These are phyloP conservation scores for Drosophila helvetica DNA, from an alignment of 2,888 invertebrate genomes.

Conservation along the genomic window DNA sequence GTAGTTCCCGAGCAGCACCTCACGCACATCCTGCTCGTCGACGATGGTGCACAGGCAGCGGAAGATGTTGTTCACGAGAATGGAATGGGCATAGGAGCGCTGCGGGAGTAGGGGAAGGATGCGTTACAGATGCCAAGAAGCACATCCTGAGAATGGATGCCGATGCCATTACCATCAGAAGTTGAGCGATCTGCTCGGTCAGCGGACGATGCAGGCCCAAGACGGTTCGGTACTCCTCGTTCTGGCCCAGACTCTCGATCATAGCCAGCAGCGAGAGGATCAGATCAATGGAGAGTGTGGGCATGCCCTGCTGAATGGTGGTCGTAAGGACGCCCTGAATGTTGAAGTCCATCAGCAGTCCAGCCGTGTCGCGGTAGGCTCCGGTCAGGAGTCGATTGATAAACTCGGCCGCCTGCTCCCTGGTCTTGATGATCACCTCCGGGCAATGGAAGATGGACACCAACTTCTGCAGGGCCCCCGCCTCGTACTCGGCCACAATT, in stretches of 20 bases:
- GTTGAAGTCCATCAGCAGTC: constrained; percentile 45
- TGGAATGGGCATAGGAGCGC: constrained; percentile 69
- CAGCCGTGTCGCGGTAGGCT: constrained; percentile 62
- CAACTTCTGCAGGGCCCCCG: constrained; percentile 50
- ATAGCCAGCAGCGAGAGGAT: constrained; percentile 66
- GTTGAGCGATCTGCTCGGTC: constrained; percentile 58
- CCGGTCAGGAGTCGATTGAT: constrained; percentile 58
- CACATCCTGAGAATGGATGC: background rate
- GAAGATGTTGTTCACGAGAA: constrained; percentile 76
- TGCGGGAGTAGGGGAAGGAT: constrained; percentile 7
- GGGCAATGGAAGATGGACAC: constrained; percentile 47
- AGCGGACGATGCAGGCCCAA: constrained; percentile 50
- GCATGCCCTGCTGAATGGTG: constrained; percentile 60
- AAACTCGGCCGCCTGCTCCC: constrained; percentile 72
- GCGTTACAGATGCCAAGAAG: background rate
- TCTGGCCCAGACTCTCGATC: constrained; percentile 72
- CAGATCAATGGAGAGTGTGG: constrained; percentile 69
- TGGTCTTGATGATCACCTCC: constrained; percentile 58
- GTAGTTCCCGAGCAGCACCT: constrained; percentile 52
- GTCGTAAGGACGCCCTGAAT: constrained; percentile 45
- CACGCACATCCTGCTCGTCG: constrained; percentile 65
- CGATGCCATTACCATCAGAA: constrained; percentile 67
- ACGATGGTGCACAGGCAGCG: constrained; percentile 79
- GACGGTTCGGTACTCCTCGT: constrained; percentile 62
- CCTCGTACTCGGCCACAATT: constrained; percentile 57